Conservation (phyloP, 2,113 vertebrate genomes). For the Alces alces region DNA sequence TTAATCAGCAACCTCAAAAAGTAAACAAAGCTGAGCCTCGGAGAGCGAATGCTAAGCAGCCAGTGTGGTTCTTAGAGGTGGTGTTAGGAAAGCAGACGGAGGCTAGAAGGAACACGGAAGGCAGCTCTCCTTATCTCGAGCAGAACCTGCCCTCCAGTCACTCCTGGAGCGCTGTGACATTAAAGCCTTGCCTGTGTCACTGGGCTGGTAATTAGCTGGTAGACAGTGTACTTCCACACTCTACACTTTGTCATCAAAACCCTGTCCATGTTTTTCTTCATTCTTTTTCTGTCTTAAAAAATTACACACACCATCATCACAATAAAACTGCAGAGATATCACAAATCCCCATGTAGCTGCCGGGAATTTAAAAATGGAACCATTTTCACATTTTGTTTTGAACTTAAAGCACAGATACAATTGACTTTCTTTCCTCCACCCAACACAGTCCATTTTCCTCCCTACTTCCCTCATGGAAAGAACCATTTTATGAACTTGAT, state of each 20-base stretch:
- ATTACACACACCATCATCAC: background rate
- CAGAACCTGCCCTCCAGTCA: background rate
- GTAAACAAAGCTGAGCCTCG: slow-evolving; percentile 58
- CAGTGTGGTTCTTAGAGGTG: background rate
- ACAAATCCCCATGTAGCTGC: background rate
- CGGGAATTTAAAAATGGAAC: background rate
- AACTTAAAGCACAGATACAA: background rate
- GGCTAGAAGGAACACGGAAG: background rate
- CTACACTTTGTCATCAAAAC: background rate
- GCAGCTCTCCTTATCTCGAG: background rate
- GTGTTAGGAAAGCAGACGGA: background rate
- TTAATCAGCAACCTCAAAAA: slow-evolving; percentile 44
- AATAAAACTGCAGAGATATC: background rate
- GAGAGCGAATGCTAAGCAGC: background rate
- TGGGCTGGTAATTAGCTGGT: background rate
- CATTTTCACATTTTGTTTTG: background rate
- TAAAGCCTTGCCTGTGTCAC: background rate
- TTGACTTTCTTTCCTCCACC: background rate
- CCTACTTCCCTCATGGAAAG: background rate
- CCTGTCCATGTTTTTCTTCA: background rate
- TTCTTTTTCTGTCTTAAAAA: background rate
- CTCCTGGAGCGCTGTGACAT: background rate
- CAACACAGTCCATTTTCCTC: background rate
- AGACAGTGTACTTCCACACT: background rate
- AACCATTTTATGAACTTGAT: background rate